Conservation (phyloP, 2,113 vertebrate species). For the Callionymus lyra region DNA sequence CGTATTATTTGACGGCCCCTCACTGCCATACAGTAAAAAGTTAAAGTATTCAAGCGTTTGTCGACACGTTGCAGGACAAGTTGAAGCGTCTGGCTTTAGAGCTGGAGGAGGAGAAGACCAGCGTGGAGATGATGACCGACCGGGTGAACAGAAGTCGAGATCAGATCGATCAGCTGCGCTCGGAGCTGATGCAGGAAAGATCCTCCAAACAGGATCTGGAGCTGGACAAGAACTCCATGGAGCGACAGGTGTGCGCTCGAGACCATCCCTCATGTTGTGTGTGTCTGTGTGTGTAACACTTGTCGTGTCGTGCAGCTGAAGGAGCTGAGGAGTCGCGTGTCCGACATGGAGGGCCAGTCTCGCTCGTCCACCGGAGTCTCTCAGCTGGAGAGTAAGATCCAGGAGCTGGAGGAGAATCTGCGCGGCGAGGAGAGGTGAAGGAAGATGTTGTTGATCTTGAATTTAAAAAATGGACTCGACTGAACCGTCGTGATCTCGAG, state of each 20-base stretch:
- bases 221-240: conserved; percentile 86
- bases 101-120: conserved; percentile 83
- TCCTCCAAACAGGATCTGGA: conserved; percentile 87
- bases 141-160: conserved; percentile 78
- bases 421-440: conserved; percentile 80
- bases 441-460: too few species aligned
- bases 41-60: too few species aligned
- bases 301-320: conserved; percentile 69
- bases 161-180: conserved; percentile 86
- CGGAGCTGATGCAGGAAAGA: conserved; percentile 87
- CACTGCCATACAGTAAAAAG: too few species aligned
- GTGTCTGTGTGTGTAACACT: not conserved
- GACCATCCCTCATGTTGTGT: not conserved
- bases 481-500: not conserved
- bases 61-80: conserved; percentile 67
- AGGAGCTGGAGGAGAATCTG: conserved; percentile 79
- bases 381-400: conserved; percentile 79
- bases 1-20: too few species aligned
- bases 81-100: conserved; percentile 77
- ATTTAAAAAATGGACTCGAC: not conserved
- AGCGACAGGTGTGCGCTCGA: conserved; percentile 75
- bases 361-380: conserved; percentile 70
- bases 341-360: conserved; percentile 78
- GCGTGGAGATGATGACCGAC: conserved; percentile 79
- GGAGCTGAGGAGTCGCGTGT: conserved; percentile 79